These are phyloP conservation scores for Nothobranchius furzeri DNA, from an alignment of 2,113 vertebrate species.

Conservation along the genomic window DNA sequence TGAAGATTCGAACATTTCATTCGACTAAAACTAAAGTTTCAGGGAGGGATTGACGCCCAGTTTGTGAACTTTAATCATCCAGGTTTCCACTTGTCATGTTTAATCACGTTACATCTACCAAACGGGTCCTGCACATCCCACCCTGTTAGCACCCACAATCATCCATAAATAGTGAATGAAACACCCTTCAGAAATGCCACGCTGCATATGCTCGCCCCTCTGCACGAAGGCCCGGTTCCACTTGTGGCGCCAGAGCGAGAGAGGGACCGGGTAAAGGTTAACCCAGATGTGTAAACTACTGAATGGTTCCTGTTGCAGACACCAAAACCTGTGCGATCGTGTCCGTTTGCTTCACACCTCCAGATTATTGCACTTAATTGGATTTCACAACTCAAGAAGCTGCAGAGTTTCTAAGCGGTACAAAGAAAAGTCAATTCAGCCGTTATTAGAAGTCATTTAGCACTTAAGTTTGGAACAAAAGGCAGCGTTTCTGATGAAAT, in stretches of 20 bases:
- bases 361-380: not conserved
- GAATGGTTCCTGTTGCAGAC: not conserved
- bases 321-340: not conserved
- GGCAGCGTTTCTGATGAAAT: not conserved
- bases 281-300: too few species aligned
- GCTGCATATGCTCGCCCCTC: constrained; percentile 3
- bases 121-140: constrained; percentile 6
- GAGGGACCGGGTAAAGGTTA: not conserved
- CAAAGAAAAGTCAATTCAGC: not conserved
- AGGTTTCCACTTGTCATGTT: constrained; percentile 32
- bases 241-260: not conserved
- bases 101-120: constrained; percentile 16
- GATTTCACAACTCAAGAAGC: not conserved
- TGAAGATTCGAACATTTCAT: not conserved
- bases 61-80: constrained; percentile 19
- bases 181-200: constrained; percentile 9
- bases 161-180: constrained; percentile 24
- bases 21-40: not conserved
- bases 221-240: not conserved
- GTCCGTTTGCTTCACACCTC: not conserved
- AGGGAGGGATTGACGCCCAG: not conserved
- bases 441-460: not conserved
- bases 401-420: not conserved
- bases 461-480: not conserved
- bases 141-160: constrained; percentile 30